These are phyloP conservation scores for Heliconius hermathena DNA, from an alignment of 1,140 invertebrate species.

Conservation along the genomic window DNA sequence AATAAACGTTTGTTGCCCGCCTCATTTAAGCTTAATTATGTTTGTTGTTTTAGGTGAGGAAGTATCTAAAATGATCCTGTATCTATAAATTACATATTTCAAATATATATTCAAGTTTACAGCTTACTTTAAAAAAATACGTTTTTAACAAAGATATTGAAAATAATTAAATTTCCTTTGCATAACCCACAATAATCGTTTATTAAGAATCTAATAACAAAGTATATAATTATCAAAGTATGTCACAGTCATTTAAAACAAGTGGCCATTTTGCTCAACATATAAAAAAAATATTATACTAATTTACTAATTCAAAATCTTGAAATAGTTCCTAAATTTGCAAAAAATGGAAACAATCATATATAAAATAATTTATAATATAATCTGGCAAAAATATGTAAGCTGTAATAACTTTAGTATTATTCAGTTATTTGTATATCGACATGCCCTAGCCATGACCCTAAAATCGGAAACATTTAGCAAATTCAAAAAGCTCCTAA, in stretches of 20 bases:
- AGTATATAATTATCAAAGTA: too few relatives aligned
- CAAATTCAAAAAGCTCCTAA: not conserved
- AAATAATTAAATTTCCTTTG: too few relatives aligned
- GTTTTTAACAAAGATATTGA: not conserved
- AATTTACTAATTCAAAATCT: not conserved
- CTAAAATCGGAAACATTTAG: not conserved
- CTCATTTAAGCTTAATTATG: constrained; percentile 7
- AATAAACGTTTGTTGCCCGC: constrained; percentile 3
- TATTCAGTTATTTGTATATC: not conserved
- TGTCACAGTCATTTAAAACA: not conserved
- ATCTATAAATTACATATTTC: not conserved
- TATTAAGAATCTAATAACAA: too few relatives aligned
- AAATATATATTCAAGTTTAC: not conserved
- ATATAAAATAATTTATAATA: not conserved
- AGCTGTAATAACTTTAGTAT: not conserved
- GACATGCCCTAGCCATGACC: not conserved
- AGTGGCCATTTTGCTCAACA: not conserved
- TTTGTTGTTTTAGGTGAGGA: not conserved
- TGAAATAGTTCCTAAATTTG: not conserved
- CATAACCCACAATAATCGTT: too few relatives aligned
- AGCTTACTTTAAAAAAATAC: not conserved
- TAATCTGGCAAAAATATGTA: not conserved
- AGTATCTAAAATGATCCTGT: not conserved
- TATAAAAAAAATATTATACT: not conserved
- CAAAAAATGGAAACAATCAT: not conserved